phyloP scores from a whole-genome alignment of 2,113 vertebrate species.

The Corythoichthys haematopterus region DNA sequence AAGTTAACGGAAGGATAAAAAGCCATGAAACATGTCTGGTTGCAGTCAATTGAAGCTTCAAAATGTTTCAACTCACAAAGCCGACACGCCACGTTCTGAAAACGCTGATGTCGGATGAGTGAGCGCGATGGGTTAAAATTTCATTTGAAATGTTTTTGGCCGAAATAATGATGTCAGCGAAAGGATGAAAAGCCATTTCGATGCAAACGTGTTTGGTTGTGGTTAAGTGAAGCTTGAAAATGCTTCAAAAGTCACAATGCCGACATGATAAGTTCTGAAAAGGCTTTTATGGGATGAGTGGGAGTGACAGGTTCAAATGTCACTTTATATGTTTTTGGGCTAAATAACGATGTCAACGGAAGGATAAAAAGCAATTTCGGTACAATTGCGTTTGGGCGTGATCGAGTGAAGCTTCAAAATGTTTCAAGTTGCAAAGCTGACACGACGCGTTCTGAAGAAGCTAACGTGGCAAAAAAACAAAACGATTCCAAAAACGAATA shows the following conservation, averaged over 20 bases:
- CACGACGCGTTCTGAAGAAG: too few relatives aligned
- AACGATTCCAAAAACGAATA: slow-evolving; percentile 24
- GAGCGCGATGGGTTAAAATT: slow-evolving; percentile 1
- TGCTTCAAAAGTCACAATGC: slow-evolving; percentile 46
- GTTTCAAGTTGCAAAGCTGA: too few relatives aligned
- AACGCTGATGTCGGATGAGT: too few relatives aligned
- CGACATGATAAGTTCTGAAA: slow-evolving; percentile 32
- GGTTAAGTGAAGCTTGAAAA: slow-evolving; percentile 40
- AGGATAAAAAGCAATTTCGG: too few relatives aligned
- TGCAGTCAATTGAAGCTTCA: background rate
- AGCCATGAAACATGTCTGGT: slow-evolving; percentile 14
- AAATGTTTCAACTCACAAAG: too few relatives aligned
- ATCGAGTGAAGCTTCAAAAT: too few relatives aligned
- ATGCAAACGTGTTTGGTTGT: slow-evolving; percentile 53
- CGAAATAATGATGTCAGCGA: slow-evolving; percentile 40
- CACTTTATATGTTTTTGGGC: too few relatives aligned
- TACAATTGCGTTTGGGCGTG: too few relatives aligned
- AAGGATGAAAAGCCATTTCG: slow-evolving; percentile 30
- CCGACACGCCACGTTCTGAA: too few relatives aligned
- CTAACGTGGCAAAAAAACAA: slow-evolving; percentile 22
- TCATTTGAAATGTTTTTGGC: slow-evolving; percentile 3
- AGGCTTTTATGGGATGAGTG: slow-evolving; percentile 27
- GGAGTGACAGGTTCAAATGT: slow-evolving; percentile 24
- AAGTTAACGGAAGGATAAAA: too few relatives aligned
- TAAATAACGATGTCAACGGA: too few relatives aligned